These are phyloP conservation scores for Heliconius hortense DNA, from an alignment of 2,888 invertebrate genomes.

Conservation along the genomic window DNA sequence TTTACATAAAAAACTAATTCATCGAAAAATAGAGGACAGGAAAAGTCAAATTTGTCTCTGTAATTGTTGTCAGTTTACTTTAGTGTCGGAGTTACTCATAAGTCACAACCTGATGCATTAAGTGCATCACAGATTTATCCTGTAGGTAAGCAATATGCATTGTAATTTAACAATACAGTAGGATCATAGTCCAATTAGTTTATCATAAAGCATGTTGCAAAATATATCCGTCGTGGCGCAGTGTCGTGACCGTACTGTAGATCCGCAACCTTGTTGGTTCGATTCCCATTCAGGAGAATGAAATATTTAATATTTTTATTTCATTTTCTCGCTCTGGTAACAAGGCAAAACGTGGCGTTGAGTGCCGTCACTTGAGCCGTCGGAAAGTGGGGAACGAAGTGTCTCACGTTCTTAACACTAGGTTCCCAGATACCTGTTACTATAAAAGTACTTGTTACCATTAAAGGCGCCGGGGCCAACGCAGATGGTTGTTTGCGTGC, in stretches of 20 bases:
- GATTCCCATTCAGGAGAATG: too few species aligned
- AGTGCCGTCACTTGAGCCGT: too few species aligned
- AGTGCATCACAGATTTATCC: not conserved
- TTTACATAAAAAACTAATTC: not conserved
- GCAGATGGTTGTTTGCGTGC: conserved; percentile 88
- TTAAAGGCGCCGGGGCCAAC: conserved; percentile 74
- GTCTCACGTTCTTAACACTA: too few species aligned
- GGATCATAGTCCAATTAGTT: not conserved
- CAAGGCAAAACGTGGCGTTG: too few species aligned
- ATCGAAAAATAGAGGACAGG: not conserved
- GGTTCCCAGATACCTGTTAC: not conserved
- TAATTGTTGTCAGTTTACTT: not conserved
- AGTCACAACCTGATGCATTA: too few species aligned
- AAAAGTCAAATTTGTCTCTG: not conserved
- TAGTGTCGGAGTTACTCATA: not conserved
- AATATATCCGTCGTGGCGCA: too few species aligned
- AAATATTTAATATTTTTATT: too few species aligned
- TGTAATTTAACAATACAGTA: not conserved
- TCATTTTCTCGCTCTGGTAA: too few species aligned
- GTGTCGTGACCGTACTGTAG: too few species aligned
- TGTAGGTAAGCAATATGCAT: not conserved
- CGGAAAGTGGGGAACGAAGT: too few species aligned
- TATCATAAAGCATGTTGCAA: too few species aligned
- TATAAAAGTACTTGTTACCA: conserved; percentile 1
- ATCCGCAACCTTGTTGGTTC: too few species aligned